Evolutionary conservation across 2,888 invertebrate species (phyloP).

Genomic region (Drosophila mettleri): DNA sequence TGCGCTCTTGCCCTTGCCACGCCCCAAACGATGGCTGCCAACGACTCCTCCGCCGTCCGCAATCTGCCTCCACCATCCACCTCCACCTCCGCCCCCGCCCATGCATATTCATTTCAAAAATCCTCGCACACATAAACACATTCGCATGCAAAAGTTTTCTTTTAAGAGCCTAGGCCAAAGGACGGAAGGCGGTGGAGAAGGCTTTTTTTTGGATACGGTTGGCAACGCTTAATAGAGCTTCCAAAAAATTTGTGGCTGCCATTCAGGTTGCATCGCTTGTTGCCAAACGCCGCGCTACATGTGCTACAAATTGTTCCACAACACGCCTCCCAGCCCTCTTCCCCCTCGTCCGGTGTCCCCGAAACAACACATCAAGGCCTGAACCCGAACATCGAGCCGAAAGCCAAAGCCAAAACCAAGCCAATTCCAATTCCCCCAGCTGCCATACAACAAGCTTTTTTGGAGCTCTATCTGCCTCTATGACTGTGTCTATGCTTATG

Average conservation of each 20-base stretch:
- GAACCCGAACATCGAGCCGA: slow-evolving; percentile 22
- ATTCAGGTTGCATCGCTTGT: slow-evolving; percentile 66
- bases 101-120: slow-evolving; percentile 79
- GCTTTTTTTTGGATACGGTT: not conserved
- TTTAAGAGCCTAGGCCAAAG: slow-evolving; percentile 42
- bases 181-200: not conserved
- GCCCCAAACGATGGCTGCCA: no score
- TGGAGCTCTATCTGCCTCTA: slow-evolving; percentile 32
- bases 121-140: slow-evolving; percentile 44
- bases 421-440: slow-evolving; percentile 75
- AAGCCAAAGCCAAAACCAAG: slow-evolving; percentile 50
- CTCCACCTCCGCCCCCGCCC: slow-evolving; percentile 16
- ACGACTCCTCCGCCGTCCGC: no score
- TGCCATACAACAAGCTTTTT: slow-evolving; percentile 54
- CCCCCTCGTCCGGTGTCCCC: not conserved
- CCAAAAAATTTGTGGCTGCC: slow-evolving; percentile 63
- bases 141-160: slow-evolving; percentile 59
- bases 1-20: slow-evolving; percentile 4
- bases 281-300: slow-evolving; percentile 65
- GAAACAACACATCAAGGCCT: not conserved
- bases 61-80: slow-evolving; percentile 1
- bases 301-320: slow-evolving; percentile 65
- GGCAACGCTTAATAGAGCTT: slow-evolving; percentile 77
- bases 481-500: slow-evolving; percentile 36
- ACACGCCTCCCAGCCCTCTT: not conserved